Evolutionary conservation across 2,797 vertebrate genomes (phyloP).

Genomic region (Parambassis ranga): DNA sequence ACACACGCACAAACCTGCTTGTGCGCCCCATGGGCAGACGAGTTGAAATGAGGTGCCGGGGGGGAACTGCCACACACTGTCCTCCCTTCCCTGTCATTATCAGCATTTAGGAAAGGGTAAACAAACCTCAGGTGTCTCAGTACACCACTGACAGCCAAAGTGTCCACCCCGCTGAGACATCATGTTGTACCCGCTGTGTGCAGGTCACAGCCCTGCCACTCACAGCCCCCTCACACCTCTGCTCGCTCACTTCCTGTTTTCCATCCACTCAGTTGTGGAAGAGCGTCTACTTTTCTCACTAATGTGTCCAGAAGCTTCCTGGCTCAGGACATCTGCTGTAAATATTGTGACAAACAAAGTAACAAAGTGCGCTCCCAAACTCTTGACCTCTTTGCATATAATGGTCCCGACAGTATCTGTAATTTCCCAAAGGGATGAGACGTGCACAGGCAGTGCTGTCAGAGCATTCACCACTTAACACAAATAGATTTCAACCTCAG

Average conservation of each 20-base stretch:
- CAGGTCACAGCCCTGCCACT: constrained; percentile 33
- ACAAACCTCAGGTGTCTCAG: constrained; percentile 35
- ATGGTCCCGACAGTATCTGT: not conserved
- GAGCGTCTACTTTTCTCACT: constrained; percentile 13
- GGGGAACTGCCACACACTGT: not conserved
- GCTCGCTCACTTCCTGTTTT: constrained; percentile 57
- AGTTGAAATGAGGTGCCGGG: constrained; percentile 1
- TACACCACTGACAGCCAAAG: constrained; percentile 31
- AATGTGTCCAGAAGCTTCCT: constrained; percentile 17
- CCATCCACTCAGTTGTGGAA: constrained; percentile 9
- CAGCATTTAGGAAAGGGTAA: constrained; percentile 41
- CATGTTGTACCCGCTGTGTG: constrained; percentile 27
- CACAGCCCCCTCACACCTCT: constrained; percentile 13
- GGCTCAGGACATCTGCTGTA: constrained; percentile 19
- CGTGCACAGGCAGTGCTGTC: constrained; percentile 19
- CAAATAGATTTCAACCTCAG: constrained; percentile 37
- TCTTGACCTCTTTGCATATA: constrained; percentile 12
- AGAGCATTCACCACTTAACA: constrained; percentile 36
- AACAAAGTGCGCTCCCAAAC: not conserved
- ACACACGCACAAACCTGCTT: not conserved
- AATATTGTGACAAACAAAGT: constrained; percentile 34
- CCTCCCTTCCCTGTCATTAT: constrained; percentile 30
- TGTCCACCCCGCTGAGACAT: constrained; percentile 29
- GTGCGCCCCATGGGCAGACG: too few relatives aligned
- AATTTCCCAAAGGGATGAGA: constrained; percentile 1